Evolutionary conservation across 2,113 vertebrate genomes (phyloP).

Genomic region (Ancistrus triradiatus): DNA sequence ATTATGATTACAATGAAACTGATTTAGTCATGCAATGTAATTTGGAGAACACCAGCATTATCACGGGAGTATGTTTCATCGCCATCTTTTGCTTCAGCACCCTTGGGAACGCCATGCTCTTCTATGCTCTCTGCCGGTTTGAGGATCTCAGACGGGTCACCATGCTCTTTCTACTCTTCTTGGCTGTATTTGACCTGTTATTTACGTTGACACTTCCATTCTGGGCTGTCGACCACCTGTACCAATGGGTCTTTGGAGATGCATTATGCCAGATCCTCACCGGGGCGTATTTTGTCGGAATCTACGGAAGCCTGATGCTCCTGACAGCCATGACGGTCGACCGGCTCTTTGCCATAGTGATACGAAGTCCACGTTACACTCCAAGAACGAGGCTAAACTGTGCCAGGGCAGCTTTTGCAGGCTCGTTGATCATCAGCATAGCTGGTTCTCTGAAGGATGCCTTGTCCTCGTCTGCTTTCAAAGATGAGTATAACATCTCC

Average conservation of each 20-base stretch:
- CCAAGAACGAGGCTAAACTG: conserved; percentile 45
- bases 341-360: conserved; percentile 62
- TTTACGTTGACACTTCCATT: conserved; percentile 72
- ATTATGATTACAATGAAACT: neutral
- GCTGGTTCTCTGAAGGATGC: conserved; percentile 54
- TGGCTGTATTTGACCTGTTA: conserved; percentile 70
- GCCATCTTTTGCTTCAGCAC: conserved; percentile 53
- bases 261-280: conserved; percentile 64
- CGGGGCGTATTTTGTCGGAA: conserved; percentile 54
- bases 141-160: conserved; percentile 66
- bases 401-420: conserved; percentile 47
- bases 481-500: fast-evolving
- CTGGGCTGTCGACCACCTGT: conserved; percentile 53
- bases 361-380: conserved; percentile 53
- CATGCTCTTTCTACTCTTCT: conserved; percentile 68
- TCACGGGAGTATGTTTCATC: conserved; percentile 35
- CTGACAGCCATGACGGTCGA: conserved; percentile 72
- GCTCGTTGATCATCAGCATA: conserved; percentile 62
- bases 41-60: neutral
- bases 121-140: conserved; percentile 35
- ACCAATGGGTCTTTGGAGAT: conserved; percentile 65
- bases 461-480: conserved; percentile 28
- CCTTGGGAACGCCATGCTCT: conserved; percentile 50
- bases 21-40: conserved; percentile 5
- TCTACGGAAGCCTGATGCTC: conserved; percentile 72